Base-by-base conservation (phyloP, 2,113 vertebrate genomes). In the Hydrolagus affinis region DNA sequence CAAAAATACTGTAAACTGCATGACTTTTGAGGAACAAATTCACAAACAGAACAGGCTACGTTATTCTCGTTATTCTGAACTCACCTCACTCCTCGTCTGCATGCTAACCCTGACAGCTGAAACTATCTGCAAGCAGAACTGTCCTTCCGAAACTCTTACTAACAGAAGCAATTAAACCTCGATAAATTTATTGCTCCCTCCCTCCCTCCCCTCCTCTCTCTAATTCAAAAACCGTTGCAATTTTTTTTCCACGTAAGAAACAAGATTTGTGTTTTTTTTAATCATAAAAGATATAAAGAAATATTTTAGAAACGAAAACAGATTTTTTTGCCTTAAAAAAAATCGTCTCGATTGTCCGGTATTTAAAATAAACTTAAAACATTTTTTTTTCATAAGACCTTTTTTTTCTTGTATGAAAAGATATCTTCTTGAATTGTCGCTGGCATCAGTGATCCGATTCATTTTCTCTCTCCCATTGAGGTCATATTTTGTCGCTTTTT, bases 311-410 rank as follows among this genome's bases (percentile, higher is more conserved):
- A 83, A 66, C 32, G 78, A 83, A 83, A 83, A 83, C 62, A 83
- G 66, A 64, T 83, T 83, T 78, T 68, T 44, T 44, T 44, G 44
- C 6, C 44, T 44, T 44, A 44, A 44, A 44, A 32, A 83, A 83
- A 83, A 83, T 83, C 60, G 30, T 83, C 77, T 78, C 60, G 78
- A 83, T 83, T 83, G 78, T 83, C 78, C 78, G 66, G 62, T 83
- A 83, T 68, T 83, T 83, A 68, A 83, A 83, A 66, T 68, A 83
- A 83, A 32, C 64, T 21, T 30, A 66, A 75, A 83, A 83, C 62
- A 83, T 57, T 83, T 83, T 44, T 44, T 44, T 44, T 44, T 44
- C 77, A 19, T 68, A 66, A 83, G 78, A 83, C 64, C 76, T 83
- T 80, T 80, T 44, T 83, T 66, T 17, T 6, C 44, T 8, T 28